A percentile compares a stretch with the other conserved stretches of the same genome.
phyloP scores from a whole-genome alignment of 2,797 vertebrate species.

The Tangara arthus region DNA sequence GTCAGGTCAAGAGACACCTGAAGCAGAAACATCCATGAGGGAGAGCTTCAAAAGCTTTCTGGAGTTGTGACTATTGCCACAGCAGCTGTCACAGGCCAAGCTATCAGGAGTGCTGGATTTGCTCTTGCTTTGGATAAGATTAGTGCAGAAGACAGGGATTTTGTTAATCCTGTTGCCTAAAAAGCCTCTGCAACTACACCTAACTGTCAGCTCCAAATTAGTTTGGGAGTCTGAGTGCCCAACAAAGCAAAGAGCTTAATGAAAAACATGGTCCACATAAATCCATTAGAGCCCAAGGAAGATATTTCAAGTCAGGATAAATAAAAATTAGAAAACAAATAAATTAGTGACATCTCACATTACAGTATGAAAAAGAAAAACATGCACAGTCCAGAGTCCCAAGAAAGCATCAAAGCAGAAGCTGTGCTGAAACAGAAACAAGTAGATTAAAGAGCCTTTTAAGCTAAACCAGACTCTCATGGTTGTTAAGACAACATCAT shows the following conservation, averaged over 20 bases:
- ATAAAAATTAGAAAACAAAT: not conserved
- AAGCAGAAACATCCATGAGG: not conserved
- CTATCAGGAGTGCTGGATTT: slow-evolving; percentile 21
- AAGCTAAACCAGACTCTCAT: not conserved
- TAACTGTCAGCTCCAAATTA: slow-evolving; percentile 23
- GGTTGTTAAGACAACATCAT: not conserved
- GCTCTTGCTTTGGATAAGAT: slow-evolving; percentile 20
- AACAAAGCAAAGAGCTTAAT: not conserved
- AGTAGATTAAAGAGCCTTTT: not conserved
- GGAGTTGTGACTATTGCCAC: not conserved
- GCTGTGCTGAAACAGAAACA: not conserved
- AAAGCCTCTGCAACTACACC: slow-evolving; percentile 23
- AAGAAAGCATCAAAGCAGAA: slow-evolving; percentile 23
- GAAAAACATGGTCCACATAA: not conserved
- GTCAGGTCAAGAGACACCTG: not conserved
- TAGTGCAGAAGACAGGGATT: slow-evolving; percentile 38
- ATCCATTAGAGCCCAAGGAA: not conserved
- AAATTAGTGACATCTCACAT: not conserved
- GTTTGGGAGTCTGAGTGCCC: not conserved
- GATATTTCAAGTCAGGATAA: not conserved
- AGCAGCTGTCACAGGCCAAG: not conserved
- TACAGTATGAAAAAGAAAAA: not conserved
- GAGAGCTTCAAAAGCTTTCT: not conserved
- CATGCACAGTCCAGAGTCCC: not conserved
- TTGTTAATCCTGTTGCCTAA: slow-evolving; percentile 35